A percentile compares a stretch with the other conserved stretches of the same genome.
These are phyloP conservation scores for Adelognathus sp. DNA, from an alignment of 2,888 invertebrate species.

Conservation along the genomic window DNA sequence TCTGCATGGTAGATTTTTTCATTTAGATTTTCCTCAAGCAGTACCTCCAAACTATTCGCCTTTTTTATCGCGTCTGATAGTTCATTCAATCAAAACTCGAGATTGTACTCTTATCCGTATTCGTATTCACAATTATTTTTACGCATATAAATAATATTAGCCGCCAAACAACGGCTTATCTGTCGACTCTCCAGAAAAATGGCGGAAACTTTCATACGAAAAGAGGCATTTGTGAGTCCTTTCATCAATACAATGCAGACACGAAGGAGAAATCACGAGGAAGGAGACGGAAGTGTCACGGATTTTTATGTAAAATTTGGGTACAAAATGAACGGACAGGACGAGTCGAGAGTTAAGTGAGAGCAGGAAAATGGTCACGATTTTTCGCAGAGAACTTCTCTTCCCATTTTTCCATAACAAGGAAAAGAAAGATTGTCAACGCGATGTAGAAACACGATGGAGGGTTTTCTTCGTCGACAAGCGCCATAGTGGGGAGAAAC, in stretches of 20 bases:
- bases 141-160: no score
- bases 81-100: background rate
- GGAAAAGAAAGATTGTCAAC: background rate
- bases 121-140: no score
- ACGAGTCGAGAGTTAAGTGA: background rate
- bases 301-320: constrained; percentile 50
- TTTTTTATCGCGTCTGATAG: background rate
- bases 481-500: background rate
- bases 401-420: constrained; percentile 19
- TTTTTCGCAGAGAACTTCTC: background rate
- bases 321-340: constrained; percentile 35
- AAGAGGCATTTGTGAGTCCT: background rate
- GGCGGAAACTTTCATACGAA: background rate
- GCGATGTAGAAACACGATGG: background rate
- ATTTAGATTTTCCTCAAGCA: no score
- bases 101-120: no score
- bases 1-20: no score
- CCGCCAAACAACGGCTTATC: no score
- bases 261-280: constrained; percentile 26
- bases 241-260: background rate
- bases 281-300: constrained; percentile 37
- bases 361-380: background rate
- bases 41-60: background rate
- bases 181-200: no score
- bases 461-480: constrained; percentile 1